phyloP scores from a whole-genome alignment of 2,797 vertebrate species.

The Malurus leucopterus region DNA sequence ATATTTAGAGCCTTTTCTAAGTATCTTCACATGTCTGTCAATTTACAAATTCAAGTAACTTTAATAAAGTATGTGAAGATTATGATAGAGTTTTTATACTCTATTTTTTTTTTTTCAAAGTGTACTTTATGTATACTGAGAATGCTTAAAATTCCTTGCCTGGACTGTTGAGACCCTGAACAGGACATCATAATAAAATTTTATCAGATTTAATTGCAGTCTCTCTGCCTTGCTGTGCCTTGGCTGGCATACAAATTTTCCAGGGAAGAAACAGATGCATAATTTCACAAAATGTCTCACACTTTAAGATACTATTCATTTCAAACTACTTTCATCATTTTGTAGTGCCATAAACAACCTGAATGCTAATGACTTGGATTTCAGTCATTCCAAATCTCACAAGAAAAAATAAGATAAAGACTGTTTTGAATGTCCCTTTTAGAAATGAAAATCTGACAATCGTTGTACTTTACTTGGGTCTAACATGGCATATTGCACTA shows the following conservation, averaged over 20 bases:
- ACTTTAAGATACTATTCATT: slow-evolving; percentile 20
- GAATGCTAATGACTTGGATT: slow-evolving; percentile 31
- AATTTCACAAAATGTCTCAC: slow-evolving; percentile 50
- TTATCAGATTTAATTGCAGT: background rate
- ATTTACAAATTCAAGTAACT: background rate
- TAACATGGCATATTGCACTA: background rate
- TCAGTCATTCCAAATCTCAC: background rate
- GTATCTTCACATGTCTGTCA: background rate
- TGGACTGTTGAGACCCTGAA: background rate
- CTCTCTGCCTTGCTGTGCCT: background rate
- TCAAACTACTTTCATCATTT: slow-evolving; percentile 25
- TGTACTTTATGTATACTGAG: background rate
- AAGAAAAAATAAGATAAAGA: background rate
- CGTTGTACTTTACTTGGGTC: background rate
- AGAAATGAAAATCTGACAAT: background rate
- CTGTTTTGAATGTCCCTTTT: background rate
- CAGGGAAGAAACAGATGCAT: slow-evolving; percentile 37
- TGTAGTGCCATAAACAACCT: slow-evolving; percentile 41
- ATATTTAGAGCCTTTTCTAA: background rate
- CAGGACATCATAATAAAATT: background rate
- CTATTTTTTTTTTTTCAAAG: background rate
- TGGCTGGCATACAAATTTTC: slow-evolving; percentile 11
- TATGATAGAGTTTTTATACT: background rate
- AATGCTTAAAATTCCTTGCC: background rate
- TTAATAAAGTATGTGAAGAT: background rate